Evolutionary conservation across 2,797 vertebrate genomes (phyloP).

Genomic region (Xyrichtys novacula): DNA sequence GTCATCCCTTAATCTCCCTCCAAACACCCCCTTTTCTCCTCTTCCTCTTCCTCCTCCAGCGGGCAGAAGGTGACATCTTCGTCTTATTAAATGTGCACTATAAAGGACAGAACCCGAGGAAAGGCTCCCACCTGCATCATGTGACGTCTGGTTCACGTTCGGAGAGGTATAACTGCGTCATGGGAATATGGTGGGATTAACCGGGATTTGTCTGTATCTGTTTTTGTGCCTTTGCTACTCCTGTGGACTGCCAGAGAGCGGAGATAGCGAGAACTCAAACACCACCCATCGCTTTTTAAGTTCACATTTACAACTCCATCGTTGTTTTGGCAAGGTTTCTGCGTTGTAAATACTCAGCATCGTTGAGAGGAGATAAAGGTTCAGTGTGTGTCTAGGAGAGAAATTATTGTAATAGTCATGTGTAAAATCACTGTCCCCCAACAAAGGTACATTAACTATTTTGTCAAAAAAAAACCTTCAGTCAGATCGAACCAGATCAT

Average conservation of each 20-base stretch:
- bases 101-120: constrained; percentile 74
- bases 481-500: too few relatives aligned
- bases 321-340: constrained; percentile 31
- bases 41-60: constrained; percentile 41
- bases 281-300: constrained; percentile 57
- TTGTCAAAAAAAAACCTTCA: neutral
- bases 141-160: constrained; percentile 30
- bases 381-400: constrained; percentile 17
- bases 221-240: constrained; percentile 87
- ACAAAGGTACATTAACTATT: constrained; percentile 50
- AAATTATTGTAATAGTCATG: constrained; percentile 22
- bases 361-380: constrained; percentile 13
- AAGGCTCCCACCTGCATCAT: constrained; percentile 43
- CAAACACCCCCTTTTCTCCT: neutral
- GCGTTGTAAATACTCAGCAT: constrained; percentile 18
- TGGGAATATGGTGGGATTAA: neutral
- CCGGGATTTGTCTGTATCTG: constrained; percentile 70
- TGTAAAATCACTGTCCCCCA: constrained; percentile 55
- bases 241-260: constrained; percentile 71
- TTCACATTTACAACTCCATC: constrained; percentile 42
- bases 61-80: constrained; percentile 59
- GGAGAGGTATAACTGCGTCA: neutral
- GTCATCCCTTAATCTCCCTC: neutral
- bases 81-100: constrained; percentile 88
- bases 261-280: constrained; percentile 62